Evolutionary conservation across 2,888 invertebrate genomes (phyloP).

Genomic region (Gasteruption jaculator): DNA sequence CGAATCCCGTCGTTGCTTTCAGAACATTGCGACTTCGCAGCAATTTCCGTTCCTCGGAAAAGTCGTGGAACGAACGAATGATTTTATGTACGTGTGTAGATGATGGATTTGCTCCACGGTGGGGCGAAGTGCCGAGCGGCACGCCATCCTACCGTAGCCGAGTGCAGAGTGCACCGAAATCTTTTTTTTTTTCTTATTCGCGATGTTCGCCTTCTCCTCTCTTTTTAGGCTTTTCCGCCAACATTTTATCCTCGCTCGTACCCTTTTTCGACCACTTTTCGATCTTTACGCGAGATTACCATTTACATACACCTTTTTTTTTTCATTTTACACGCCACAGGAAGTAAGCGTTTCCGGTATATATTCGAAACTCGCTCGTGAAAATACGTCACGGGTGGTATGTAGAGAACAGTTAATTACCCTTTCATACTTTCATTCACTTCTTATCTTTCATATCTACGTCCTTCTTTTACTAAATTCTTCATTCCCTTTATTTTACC

Average conservation of each 20-base stretch:
- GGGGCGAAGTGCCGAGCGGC: no score
- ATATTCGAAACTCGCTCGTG: no score
- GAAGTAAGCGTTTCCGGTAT: no score
- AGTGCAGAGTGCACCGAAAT: conserved; percentile 20
- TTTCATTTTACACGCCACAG: background rate
- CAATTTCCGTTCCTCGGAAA: background rate
- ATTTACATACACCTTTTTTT: no score
- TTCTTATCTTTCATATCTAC: no score
- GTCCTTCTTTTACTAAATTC: no score
- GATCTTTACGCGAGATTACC: background rate
- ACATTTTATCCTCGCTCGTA: conserved; percentile 1
- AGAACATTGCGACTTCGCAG: background rate
- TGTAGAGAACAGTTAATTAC: no score
- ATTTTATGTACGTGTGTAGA: conserved; percentile 7
- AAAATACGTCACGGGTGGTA: no score
- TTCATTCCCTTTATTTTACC: no score
- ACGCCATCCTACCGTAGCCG: conserved; percentile 44
- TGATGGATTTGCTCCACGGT: no score
- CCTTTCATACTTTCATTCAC: no score
- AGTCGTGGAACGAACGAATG: conserved; percentile 4
- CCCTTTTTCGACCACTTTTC: conserved; percentile 9
- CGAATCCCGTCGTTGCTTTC: background rate
- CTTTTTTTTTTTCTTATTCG: conserved; percentile 19
- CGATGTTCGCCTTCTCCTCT: conserved; percentile 14
- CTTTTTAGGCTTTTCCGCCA: background rate